Evolutionary conservation across 2,113 vertebrate genomes (phyloP), one percentile per base, ranked within the genome.

Genomic region (Azemiops feae): DNA sequence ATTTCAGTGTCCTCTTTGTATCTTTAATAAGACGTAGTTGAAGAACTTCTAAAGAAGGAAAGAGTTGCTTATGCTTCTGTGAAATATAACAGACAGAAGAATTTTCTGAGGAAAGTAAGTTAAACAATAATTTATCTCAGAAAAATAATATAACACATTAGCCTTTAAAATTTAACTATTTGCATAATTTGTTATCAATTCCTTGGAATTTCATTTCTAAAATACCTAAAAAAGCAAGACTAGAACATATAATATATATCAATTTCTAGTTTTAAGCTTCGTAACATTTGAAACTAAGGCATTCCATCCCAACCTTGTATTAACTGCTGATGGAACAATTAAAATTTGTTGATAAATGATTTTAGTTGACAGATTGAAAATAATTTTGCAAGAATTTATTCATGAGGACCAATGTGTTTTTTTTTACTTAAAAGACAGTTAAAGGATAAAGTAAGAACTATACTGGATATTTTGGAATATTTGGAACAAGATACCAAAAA

Each of bases 21-120:
- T 74, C 3, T 86, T 94, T 45, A 87, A 88, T 85, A 91, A 55
- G 0, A 1, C 92, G 89, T 11, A 34, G 20, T 93, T 54, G 92
- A 55, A 88, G 20, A 30, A 39, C 50, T 14, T 58, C 74, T 87
- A 34, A 90, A 23, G 30, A 6, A 14, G 43, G 27, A 92, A 12
- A 30, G 12, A 57, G 52, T 4, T 92, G 52, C 27, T 23, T 22
- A 34, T 53, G 53, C 50, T 93, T 58, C 60, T 88, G 58, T 25
- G 52, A 20, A 88, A 64, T 20, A 64, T 74, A 74, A 87, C 10
- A 30, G 25, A n/a, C 23, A 55, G 18, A 81, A 10, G 18, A 23
- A 60, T 53, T 86, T 86, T 57, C 57, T 5, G 23, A 87, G 95
- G 45, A 52, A 92, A 88, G 87, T 39, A 94, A 87, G 43, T 9